These are phyloP conservation scores for Sebastes steindachneri DNA, from an alignment of 2,797 vertebrate species.

Conservation along the genomic window DNA sequence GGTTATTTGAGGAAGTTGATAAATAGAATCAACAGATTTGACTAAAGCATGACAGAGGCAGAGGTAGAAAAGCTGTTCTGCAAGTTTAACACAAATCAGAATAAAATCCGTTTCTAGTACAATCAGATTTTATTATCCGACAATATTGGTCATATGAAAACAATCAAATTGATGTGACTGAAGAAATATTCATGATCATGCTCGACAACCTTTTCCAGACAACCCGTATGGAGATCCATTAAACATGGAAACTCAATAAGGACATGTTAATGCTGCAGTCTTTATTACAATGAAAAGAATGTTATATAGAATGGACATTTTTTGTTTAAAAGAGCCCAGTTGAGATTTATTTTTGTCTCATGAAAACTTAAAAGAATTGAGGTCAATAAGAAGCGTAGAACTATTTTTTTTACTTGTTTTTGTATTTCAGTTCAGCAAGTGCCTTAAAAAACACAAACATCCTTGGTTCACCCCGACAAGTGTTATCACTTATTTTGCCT, in stretches of 20 bases:
- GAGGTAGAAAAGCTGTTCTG: background rate
- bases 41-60: background rate
- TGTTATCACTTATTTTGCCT: background rate
- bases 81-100: conserved; percentile 9
- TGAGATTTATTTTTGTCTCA: background rate
- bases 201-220: background rate
- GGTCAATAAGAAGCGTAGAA: background rate
- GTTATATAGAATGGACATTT: background rate
- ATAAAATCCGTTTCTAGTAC: background rate
- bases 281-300: background rate
- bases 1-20: background rate
- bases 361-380: background rate
- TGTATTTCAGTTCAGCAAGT: background rate
- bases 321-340: background rate
- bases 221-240: background rate
- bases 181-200: background rate
- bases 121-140: background rate
- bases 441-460: background rate
- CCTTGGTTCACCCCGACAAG: background rate
- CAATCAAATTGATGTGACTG: background rate
- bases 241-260: background rate
- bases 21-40: background rate
- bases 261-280: background rate
- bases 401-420: background rate
- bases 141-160: background rate